Evolutionary conservation across 2,888 invertebrate species (phyloP), one percentile per base, ranked within the genome.

Genomic region (Aleiodes leptofemur): DNA sequence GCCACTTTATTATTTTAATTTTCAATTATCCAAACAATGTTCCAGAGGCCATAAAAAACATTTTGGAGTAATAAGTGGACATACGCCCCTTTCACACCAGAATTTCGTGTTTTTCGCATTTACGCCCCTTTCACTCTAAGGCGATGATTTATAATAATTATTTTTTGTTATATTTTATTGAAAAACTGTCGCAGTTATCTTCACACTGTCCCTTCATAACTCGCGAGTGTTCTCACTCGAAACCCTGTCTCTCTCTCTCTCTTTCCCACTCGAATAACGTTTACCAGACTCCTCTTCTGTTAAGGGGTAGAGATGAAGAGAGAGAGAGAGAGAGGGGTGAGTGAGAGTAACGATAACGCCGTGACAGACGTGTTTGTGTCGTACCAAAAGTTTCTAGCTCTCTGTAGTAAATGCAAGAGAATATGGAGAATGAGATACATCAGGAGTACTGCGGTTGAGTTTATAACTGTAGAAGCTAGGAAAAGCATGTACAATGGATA

Each of bases 361-460:
- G 48, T 74, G 70, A 71, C 66, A 56, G 74, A 71, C 70, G 70
- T 64, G 69, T 70, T 70, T 66, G 55, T 56, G 38, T n/a, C 48
- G 51, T 69, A 50, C 13, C 64, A 50, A 75, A 75, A 75, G 56
- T 75, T 75, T 75, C 48, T 66, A 61, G 14, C 50, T 69, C 48
- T 50, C 59, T 73, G n/a, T n/a, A 43, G 61, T 29, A 72, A 38
- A 66, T 16, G 66, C 23, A 43, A 55, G 64, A 70, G 56, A 70
- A 64, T 64, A 71, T 56, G 57, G 14, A 55, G 43, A 71, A 71
- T 75, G 64, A 68, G 38, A 68, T 66, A 75, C 56, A 71, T 43
- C 11, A 29, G 34, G 34, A 59, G 59, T 34, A 48, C 43, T 43
- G 43, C 43, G 43, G 43, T 43, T 43, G 64, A 64, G 43, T 64